Base-by-base conservation (phyloP, 2,797 vertebrate genomes). In the Sebastes oblongus region DNA sequence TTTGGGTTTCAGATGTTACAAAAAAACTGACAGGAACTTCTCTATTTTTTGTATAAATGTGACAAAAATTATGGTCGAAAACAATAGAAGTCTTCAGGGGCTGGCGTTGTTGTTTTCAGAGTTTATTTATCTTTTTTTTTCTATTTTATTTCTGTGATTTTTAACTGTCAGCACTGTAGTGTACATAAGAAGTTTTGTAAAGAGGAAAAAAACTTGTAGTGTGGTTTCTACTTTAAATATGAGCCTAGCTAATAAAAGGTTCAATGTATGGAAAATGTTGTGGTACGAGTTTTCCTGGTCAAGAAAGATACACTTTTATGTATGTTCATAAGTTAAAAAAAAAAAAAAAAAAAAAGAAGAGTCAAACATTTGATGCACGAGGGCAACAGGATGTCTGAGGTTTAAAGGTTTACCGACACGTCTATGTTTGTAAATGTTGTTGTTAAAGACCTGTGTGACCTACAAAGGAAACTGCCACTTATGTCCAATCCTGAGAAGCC, bases 181-280 rank as follows among this genome's bases (percentile, higher is more conserved):
- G 97, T 98, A 98, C 96, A 98, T 98, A 98, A 96, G 81, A 86
- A 87, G 96, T 97, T 97, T 95, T 95, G 93, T 96, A 96, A 97
- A 93, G 90, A 91, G 96, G 89, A 88, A 83, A 81, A 92, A 84
- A 91, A 84, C 93, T 96, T 97, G 97, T 98, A 97, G 97, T 97
- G 97, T 98, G 97, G 97, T 99, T 99, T 99, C 96, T 98, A 98
- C 96, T 97, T 92, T 96, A 97, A 97, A 97, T 96, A 96, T 96
- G 98, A 97, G 95, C 97, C 97, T 83, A 85, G 94, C 94, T 97
- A 98, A 99, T 99, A 99, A 99, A 95, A 97, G 97, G 97, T 98
- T 98, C 97, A 82, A 7, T 82, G 86, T 88, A 89, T 86, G 81
- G 78, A 87, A 80, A 13, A 36, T 3, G 2, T 13, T 39, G 11